These are phyloP conservation scores for Nannobrachium achirus DNA, from an alignment of 2,113 vertebrate species.

Conservation along the genomic window DNA sequence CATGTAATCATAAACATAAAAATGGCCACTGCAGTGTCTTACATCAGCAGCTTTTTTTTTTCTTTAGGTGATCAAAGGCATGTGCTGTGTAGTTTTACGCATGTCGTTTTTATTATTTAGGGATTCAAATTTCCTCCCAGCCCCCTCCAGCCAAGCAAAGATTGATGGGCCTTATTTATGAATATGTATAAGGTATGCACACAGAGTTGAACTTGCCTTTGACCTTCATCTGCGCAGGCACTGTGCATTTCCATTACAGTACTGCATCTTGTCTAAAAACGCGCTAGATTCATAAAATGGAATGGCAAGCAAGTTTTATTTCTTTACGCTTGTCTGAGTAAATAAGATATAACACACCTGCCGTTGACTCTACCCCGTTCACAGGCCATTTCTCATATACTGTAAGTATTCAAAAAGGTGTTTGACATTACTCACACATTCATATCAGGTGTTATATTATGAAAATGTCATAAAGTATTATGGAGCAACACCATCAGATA, in stretches of 20 bases:
- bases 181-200: constrained; percentile 72
- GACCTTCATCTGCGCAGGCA: constrained; percentile 69
- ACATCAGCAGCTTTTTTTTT: constrained; percentile 48
- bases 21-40: constrained; percentile 32
- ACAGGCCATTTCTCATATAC: constrained; percentile 10
- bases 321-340: constrained; percentile 26
- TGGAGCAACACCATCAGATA: constrained; percentile 22
- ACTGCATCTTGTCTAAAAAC: constrained; percentile 20
- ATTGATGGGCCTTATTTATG: constrained; percentile 73
- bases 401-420: constrained; percentile 6
- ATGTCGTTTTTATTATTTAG: constrained; percentile 53
- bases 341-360: constrained; percentile 13
- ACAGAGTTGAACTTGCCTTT: constrained; percentile 72
- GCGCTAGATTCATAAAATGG: not conserved
- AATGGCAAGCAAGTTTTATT: constrained; percentile 22
- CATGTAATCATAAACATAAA: constrained; percentile 48
- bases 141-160: constrained; percentile 50
- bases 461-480: constrained; percentile 30
- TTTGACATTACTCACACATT: constrained; percentile 43
- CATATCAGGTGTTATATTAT: constrained; percentile 21
- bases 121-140: constrained; percentile 48
- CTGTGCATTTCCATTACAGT: constrained; percentile 22
- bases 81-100: constrained; percentile 30
- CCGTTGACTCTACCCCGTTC: constrained; percentile 19
- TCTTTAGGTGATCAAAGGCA: constrained; percentile 41